Conservation (phyloP, 2,797 vertebrate genomes). For the Gadopsis bispinosus region DNA sequence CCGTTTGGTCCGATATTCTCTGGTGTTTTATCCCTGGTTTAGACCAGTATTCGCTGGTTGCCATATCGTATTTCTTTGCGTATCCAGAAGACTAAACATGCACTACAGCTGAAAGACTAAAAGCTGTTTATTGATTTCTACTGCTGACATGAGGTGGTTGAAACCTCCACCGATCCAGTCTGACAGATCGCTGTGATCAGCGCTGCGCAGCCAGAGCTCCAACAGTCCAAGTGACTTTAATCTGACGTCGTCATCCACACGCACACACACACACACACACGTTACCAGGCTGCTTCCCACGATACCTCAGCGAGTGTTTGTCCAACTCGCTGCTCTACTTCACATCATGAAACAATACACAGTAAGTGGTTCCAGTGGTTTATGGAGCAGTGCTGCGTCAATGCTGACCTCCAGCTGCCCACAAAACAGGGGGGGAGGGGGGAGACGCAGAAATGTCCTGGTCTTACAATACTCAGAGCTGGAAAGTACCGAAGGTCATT, state of each 20-base stretch:
- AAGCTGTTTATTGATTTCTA: neutral
- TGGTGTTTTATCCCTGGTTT: neutral
- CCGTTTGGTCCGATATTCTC: accelerated
- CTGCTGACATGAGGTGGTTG: neutral
- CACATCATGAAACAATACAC: conserved; percentile 70
- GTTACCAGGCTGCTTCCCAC: conserved; percentile 60
- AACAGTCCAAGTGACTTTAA: conserved; percentile 39
- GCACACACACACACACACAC: conserved; percentile 20
- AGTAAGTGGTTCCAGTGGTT: conserved; percentile 72
- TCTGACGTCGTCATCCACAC: conserved; percentile 48
- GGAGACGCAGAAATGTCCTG: conserved; percentile 14
- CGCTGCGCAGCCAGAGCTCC: conserved; percentile 5
- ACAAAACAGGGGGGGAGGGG: conserved; percentile 46
- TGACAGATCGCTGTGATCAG: conserved; percentile 7
- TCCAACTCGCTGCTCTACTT: conserved; percentile 64
- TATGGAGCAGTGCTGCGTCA: conserved; percentile 73
- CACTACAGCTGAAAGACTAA: neutral
- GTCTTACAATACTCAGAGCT: conserved; percentile 33
- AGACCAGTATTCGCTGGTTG: neutral
- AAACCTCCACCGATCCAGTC: neutral
- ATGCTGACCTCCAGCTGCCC: conserved; percentile 71
- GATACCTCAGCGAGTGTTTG: conserved; percentile 52
- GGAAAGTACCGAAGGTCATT: conserved; percentile 58
- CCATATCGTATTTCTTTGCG: neutral
- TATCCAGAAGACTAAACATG: neutral